phyloP scores from a whole-genome alignment of 1,140 invertebrate species.

The Diabrotica virgifera region DNA sequence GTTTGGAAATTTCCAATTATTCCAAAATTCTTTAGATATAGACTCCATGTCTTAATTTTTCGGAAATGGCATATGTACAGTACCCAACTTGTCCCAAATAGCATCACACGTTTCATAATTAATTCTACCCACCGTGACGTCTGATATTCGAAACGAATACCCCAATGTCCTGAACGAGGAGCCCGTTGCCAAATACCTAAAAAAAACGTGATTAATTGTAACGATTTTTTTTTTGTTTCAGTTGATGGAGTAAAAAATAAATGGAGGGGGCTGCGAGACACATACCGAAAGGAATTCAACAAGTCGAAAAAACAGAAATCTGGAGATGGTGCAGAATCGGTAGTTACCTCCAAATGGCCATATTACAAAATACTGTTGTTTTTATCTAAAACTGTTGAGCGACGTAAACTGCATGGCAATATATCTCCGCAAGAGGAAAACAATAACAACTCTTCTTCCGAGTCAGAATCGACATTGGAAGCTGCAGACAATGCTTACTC shows the following conservation, averaged over 20 bases:
- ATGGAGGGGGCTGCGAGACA: constrained; percentile 20
- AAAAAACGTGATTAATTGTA: no score
- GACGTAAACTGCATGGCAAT: constrained; percentile 19
- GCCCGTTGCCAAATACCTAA: no score
- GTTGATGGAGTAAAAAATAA: constrained; percentile 19
- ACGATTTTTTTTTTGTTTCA: constrained; percentile 18
- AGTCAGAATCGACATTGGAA: constrained; percentile 17
- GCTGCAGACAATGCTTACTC: constrained; percentile 1
- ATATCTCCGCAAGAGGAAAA: constrained; percentile 15
- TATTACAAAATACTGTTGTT: constrained; percentile 18
- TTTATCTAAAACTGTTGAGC: constrained; percentile 19
- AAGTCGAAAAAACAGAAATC: constrained; percentile 18
- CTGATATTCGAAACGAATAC: constrained; percentile 23
- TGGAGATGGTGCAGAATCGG: constrained; percentile 14
- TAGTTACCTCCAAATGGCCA: constrained; percentile 18
- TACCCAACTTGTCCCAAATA: constrained; percentile 39
- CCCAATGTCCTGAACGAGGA: not conserved
- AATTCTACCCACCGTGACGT: constrained; percentile 32
- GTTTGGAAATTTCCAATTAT: constrained; percentile 44
- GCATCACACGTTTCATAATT: constrained; percentile 40
- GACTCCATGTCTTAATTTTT: constrained; percentile 39
- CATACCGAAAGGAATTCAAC: constrained; percentile 20
- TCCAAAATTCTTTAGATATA: constrained; percentile 39
- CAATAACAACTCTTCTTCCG: constrained; percentile 10
- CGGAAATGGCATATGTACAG: constrained; percentile 36